Percentiles rank a stretch among this genome's conserved stretches.
phyloP scores from a whole-genome alignment of 2,113 vertebrate species.

The Corythoichthys intestinalis region DNA sequence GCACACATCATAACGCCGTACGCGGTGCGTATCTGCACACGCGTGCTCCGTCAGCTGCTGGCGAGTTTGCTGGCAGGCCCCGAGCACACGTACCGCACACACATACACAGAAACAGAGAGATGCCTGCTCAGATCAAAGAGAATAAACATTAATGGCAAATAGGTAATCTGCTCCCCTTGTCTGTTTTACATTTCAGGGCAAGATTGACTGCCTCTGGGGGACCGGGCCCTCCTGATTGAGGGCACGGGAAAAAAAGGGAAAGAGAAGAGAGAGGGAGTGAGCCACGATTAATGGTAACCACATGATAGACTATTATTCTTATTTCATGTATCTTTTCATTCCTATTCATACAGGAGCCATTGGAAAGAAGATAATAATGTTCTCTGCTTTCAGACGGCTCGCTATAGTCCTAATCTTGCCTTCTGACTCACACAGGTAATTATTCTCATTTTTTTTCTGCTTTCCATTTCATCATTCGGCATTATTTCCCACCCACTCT shows the following conservation, averaged over 20 bases:
- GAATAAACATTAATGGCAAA: slow-evolving; percentile 75
- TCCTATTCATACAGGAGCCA: slow-evolving; percentile 65
- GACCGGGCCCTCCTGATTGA: slow-evolving; percentile 59
- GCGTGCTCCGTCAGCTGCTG: slow-evolving; percentile 43
- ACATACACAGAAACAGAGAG: slow-evolving; percentile 15
- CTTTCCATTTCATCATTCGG: slow-evolving; percentile 44
- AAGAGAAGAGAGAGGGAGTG: slow-evolving; percentile 26
- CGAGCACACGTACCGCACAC: not conserved
- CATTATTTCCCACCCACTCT: slow-evolving; percentile 35
- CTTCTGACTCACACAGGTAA: slow-evolving; percentile 82
- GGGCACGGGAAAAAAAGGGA: slow-evolving; percentile 21
- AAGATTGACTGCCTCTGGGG: slow-evolving; percentile 70
- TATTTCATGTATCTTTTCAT: slow-evolving; percentile 64
- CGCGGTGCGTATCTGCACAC: slow-evolving; percentile 36
- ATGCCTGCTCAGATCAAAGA: slow-evolving; percentile 67
- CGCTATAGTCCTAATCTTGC: slow-evolving; percentile 86
- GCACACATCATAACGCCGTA: slow-evolving; percentile 11
- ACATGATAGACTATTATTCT: slow-evolving; percentile 64
- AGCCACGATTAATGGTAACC: slow-evolving; percentile 57
- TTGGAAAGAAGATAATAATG: slow-evolving; percentile 78
- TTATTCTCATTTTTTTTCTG: slow-evolving; percentile 87
- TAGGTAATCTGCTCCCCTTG: slow-evolving; percentile 73
- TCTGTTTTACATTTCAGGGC: slow-evolving; percentile 73
- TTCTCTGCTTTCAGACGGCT: slow-evolving; percentile 69
- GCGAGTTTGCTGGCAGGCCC: slow-evolving; percentile 7